Base-by-base conservation (phyloP, 1,140 invertebrate genomes). In the Notospermus geniculatus region DNA sequence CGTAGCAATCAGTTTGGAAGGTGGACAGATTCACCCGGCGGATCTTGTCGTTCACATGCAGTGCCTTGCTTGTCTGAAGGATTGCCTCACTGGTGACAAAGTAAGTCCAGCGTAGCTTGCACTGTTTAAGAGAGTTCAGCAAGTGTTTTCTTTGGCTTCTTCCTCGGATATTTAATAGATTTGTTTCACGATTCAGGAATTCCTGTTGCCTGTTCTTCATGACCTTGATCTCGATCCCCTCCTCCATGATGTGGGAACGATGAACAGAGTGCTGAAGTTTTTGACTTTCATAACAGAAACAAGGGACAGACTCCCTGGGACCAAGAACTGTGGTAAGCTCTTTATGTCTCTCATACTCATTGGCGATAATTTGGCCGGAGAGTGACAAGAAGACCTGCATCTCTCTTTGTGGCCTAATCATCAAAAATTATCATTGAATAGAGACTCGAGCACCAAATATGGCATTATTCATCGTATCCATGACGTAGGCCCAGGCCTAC, bases 161-260 rank as follows among this genome's bases (percentile, higher is more conserved):
- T 29, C 56, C 23, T 65, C 54, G 2, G 57, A 78, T 71, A 72
- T 27, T 54, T 75, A n/a, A n/a, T 36, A 36, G 1, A 56, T 30
- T 43, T 29, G 62, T 23, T 53, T 27, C 56, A 55, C 54, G 11
- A 68, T 68, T n/a, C 62, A 78, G 76, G 64, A 61, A 4, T 58
- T 63, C 22, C 32, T 74, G 45, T 30, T 76, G 25, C 69, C 77
- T 17, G 29, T 76, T 45, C 72, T 71, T 58, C 61, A 67, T 41
- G 58, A 65, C 19, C 57, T 75, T 22, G 43, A 61, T 1, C 50
- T 76, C 19, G 66, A 69, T 55, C 60, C 61, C 28, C 66, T 67
- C 15, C 73, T 75, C n/a, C 71, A 77, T 62, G 72, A 75, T 54
- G 52, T 77, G 1, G 59, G 57, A 29, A 69, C 61, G 0, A 74